Evolutionary conservation across 1,140 invertebrate genomes (phyloP), one percentile per base, ranked within the genome.

Genomic region (Leptinotarsa defecta): DNA sequence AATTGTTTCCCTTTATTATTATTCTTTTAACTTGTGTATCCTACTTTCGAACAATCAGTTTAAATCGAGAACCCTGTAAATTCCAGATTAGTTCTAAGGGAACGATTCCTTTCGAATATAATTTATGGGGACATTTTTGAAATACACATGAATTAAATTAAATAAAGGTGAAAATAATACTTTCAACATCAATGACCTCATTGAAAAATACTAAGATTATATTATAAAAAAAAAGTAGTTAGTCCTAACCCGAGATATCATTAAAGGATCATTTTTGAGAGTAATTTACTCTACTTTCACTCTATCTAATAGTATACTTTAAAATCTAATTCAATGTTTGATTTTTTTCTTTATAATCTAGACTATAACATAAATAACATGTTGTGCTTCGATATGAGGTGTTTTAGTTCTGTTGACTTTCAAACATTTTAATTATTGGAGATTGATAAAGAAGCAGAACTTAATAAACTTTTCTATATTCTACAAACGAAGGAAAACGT

Each of bases 231-330:
- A 43, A 43, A 43, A 43, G 8, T 43, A 43, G 34, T 43, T 43
- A 43, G 34, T 43, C 34, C 34, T 43, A 43, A 43, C 34, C 34
- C 34, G 65, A 27, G 17, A 24, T 68, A 24, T 22, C 68, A 48
- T 20, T 20, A 3, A 20, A 70, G 64, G 76, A 74, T 76, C 64
- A 78, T 78, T 24, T 77, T 65, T 48, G 69, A 81, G 82, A 83
- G 82, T 83, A 83, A 83, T 83, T 83, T 83, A 83, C 82, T 83
- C 81, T 83, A 83, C 82, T 74, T 79, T 74, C 3, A 78, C 67
- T 76, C 82, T 82, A 83, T 83, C 81, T 83, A 83, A 83, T 82
- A 83, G 81, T 75, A 76, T 82, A 82, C 81, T 57, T 68, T 6
- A 70, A 52, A 43, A 43, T 43, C 34, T 43, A 43, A 43, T 43